Evolutionary conservation across 2,113 vertebrate species (phyloP).

Genomic region (Corydoras sp.): DNA sequence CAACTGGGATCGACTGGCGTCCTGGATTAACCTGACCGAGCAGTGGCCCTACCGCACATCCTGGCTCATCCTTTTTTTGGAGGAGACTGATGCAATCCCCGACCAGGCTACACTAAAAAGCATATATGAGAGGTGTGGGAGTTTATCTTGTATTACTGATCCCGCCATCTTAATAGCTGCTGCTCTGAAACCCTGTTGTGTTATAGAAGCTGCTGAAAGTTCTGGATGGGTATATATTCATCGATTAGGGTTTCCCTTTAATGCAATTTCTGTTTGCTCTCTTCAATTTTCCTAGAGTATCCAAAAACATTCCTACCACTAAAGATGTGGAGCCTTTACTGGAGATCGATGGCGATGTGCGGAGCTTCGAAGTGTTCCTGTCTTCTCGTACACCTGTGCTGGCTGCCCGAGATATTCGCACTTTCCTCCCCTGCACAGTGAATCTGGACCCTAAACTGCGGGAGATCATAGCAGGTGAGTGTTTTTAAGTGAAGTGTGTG

Average conservation of each 20-base stretch:
- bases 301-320: constrained; percentile 91
- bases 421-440: constrained; percentile 92
- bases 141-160: not conserved
- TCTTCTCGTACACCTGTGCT: constrained; percentile 91
- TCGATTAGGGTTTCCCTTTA: not conserved
- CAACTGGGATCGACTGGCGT: constrained; percentile 93
- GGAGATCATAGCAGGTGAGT: constrained; percentile 89
- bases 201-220: not conserved
- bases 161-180: not conserved
- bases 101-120: constrained; percentile 85
- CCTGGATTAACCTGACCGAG: constrained; percentile 98
- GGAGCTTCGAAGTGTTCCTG: constrained; percentile 93
- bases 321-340: constrained; percentile 96
- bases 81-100: constrained; percentile 83
- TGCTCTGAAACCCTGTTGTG: not conserved
- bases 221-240: not conserved
- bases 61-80: constrained; percentile 90
- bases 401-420: constrained; percentile 83
- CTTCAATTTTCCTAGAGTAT: constrained; percentile 69
- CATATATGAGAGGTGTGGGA: constrained; percentile 85
- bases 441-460: constrained; percentile 94
- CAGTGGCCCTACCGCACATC: constrained; percentile 97
- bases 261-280: not conserved
- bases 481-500: too few species aligned
- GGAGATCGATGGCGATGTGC: constrained; percentile 94